Evolutionary conservation across 2,113 vertebrate species (phyloP), one percentile per base, ranked within the genome.

Genomic region (Burhinus bistriatus): DNA sequence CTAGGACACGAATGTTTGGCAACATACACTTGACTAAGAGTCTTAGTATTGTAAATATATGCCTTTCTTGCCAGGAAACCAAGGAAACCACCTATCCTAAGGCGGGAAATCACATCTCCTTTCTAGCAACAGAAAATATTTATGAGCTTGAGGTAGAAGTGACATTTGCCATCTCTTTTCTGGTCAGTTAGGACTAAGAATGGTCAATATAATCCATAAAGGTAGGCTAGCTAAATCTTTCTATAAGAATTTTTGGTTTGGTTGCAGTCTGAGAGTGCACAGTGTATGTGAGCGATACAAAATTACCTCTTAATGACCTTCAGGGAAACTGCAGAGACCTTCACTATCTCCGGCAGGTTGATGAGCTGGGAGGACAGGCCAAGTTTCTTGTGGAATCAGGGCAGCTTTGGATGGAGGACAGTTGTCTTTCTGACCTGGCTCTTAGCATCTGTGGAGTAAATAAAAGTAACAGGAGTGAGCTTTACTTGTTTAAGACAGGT

Each of bases 1-100:
- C 93, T 95, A 85, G 75, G 65, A 79, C 62, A 79, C 0, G 27
- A 84, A 65, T 89, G 81, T 90, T 95, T 95, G 80, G 80, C 93
- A 96, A 95, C 83, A 83, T 86, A 73, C 32, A 86, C 71, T 88
- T 79, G 75, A 89, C 79, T 94, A 88, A 64, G 83, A 79, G 58
- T 80, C 62, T 88, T 45, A 75, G n/a, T 55, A 55, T 92, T 87
- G 78, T 89, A 97, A 94, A 95, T 91, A 65, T 32, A 65, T 17
- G 8, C 11, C 15, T 76, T 75, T 88, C 75, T 87, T 90, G 91
- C 93, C 94, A 95, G 71, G 88, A 88, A 95, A 61, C 61, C 64
- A 92, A 95, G 84, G 81, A 87, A 96, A 94, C 81, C 49, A 78
- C 71, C 64, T 79, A 44, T 72, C 64, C 68, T 54, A 73, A 44